Evolutionary conservation across 2,113 vertebrate species (phyloP).

Genomic region (Hirundichthys speculiger): DNA sequence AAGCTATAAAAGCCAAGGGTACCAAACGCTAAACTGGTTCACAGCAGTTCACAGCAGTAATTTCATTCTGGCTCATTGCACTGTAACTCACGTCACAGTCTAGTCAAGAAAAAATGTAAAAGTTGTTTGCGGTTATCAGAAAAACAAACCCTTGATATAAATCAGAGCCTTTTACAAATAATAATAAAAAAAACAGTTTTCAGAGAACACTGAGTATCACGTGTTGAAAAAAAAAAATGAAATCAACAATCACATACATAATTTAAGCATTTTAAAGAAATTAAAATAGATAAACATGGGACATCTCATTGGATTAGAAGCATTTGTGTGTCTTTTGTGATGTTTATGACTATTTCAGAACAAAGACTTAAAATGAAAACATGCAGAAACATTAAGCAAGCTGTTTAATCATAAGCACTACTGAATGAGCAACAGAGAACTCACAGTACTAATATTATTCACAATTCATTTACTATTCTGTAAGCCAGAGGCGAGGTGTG

Average conservation of each 20-base stretch:
- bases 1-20: neutral
- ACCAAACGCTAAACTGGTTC: slow-evolving; percentile 1
- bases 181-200: slow-evolving; percentile 20
- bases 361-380: slow-evolving; percentile 8
- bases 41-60: neutral
- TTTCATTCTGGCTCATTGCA: neutral
- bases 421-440: slow-evolving; percentile 42
- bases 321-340: no score
- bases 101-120: slow-evolving; percentile 15
- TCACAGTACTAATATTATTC: slow-evolving; percentile 49
- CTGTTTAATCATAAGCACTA: slow-evolving; percentile 26
- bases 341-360: slow-evolving; percentile 11
- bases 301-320: no score
- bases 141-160: slow-evolving; percentile 31
- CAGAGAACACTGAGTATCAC: slow-evolving; percentile 5
- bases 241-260: no score
- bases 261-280: no score
- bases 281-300: no score
- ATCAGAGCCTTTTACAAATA: slow-evolving; percentile 23
- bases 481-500: slow-evolving; percentile 63
- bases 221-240: no score
- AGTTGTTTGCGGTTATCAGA: slow-evolving; percentile 28
- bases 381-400: slow-evolving; percentile 17
- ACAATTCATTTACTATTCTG: slow-evolving; percentile 43
- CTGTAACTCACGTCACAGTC: neutral